A percentile compares a stretch with the other conserved stretches of the same genome.
These are phyloP conservation scores for Vanessa tameamea DNA, from an alignment of 1,140 invertebrate genomes.

Conservation along the genomic window DNA sequence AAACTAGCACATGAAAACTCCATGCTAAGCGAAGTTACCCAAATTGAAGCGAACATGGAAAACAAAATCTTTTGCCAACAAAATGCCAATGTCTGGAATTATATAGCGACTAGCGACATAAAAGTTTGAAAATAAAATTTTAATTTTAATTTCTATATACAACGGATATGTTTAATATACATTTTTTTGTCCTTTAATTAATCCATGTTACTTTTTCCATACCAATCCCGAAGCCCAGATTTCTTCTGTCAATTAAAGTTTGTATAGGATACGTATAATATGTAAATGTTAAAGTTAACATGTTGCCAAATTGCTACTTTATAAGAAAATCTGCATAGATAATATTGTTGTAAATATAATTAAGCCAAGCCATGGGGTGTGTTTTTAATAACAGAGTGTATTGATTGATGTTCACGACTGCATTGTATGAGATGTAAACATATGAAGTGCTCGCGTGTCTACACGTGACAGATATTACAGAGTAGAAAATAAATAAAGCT, in stretches of 20 bases:
- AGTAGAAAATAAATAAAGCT: constrained; percentile 77
- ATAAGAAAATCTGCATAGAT: constrained; percentile 67
- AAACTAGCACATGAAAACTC: not conserved
- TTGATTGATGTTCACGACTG: constrained; percentile 59
- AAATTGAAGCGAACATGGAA: constrained; percentile 31
- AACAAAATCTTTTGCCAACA: constrained; percentile 39
- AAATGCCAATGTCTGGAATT: constrained; percentile 38
- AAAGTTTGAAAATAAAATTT: constrained; percentile 15
- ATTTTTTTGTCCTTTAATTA: not conserved
- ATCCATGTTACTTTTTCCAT: not conserved
- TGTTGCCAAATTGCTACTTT: constrained; percentile 76
- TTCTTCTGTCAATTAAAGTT: constrained; percentile 77
- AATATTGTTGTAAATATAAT: constrained; percentile 74
- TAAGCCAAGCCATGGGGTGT: constrained; percentile 69
- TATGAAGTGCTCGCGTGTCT: constrained; percentile 58
- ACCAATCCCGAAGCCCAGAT: constrained; percentile 23
- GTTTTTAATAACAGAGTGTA: constrained; percentile 68
- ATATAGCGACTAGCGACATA: constrained; percentile 24
- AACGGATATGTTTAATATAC: not conserved
- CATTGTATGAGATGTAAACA: constrained; percentile 50
- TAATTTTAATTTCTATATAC: constrained; percentile 19
- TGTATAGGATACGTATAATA: constrained; percentile 51
- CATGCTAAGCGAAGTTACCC: constrained; percentile 3
- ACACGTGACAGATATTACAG: constrained; percentile 59
- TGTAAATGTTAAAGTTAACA: constrained; percentile 67